Evolutionary conservation across 2,888 invertebrate species (phyloP), one percentile per base, ranked within the genome.

Genomic region (Drosophila putrida): DNA sequence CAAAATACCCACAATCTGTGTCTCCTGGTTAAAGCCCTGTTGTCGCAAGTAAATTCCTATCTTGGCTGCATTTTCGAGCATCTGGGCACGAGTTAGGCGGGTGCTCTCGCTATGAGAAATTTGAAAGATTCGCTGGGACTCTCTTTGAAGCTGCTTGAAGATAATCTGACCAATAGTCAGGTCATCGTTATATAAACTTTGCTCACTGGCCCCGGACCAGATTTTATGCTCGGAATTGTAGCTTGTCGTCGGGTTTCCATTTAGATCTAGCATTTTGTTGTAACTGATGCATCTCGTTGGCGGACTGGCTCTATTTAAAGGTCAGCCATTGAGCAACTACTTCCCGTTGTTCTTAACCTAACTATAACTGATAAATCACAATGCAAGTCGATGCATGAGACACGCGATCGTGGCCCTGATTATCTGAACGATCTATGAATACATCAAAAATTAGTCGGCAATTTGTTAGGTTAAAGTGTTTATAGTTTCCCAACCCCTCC

Each of bases 101-200:
- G 77, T 82, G 10, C 76, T 75, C 10, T 90, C 90, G 35, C 72
- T 64, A 31, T 82, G 72, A 6, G 85, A 90, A 13, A 90, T 89
- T 71, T 90, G 89, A 66, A 73, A 88, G 28, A 79, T 70, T 39
- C 78, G 71, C 35, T 84, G 69, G 0, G 89, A 77, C 5, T 80
- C 72, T 36, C 57, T 71, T 20, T 82, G 86, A 51, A 90, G 39
- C 57, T 74, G 71, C 43, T 68, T 74, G 54, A 78, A 88, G 20
- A 90, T 76, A 10, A 90, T 78, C 65, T 82, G 78, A 4, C 90
- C 90, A 36, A 88, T 73, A 9, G 90, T 85, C 25, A 85, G 72
- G 0, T 89, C 80, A 6, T 78, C 69, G 64, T 89, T 80, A 41
- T 82, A 89, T 9, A 68, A 62, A 4, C 63, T 73, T 38, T 71